phyloP scores from a whole-genome alignment of 2,797 vertebrate species.

The Anguilla pacifica region DNA sequence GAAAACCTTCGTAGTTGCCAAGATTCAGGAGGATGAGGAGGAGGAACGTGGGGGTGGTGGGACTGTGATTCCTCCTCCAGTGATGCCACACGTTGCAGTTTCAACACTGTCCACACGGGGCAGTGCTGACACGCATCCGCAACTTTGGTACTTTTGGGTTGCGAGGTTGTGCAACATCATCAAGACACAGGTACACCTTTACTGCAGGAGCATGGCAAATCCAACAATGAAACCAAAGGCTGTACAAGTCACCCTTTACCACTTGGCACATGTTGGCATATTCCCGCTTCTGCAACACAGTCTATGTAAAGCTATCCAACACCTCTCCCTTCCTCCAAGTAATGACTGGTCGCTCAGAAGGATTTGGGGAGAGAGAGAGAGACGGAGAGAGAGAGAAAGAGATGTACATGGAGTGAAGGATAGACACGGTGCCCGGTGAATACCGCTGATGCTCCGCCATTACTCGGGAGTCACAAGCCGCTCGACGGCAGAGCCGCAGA shows the following conservation, averaged over 20 bases:
- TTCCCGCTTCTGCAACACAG: neutral
- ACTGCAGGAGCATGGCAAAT: neutral
- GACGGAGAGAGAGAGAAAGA: neutral
- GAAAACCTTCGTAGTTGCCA: neutral
- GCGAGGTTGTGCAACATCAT: neutral
- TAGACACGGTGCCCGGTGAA: neutral
- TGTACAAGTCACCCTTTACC: neutral
- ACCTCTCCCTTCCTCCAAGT: neutral
- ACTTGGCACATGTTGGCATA: neutral
- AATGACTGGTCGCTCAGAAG: neutral
- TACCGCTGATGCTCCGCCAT: neutral
- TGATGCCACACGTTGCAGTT: neutral
- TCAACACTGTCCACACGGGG: neutral
- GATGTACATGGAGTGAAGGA: neutral
- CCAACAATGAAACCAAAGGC: neutral
- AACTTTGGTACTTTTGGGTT: neutral
- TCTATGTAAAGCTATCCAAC: neutral
- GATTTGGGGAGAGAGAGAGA: too few species aligned
- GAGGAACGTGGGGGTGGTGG: neutral
- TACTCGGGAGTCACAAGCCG: slow-evolving; percentile 51
- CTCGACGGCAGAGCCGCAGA: slow-evolving; percentile 41
- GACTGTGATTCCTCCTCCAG: neutral
- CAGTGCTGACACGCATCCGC: neutral
- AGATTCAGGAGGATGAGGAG: neutral
- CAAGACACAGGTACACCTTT: neutral